Base-by-base conservation (phyloP, 92 coral and sea anemone species). In the Muricea muricata region DNA sequence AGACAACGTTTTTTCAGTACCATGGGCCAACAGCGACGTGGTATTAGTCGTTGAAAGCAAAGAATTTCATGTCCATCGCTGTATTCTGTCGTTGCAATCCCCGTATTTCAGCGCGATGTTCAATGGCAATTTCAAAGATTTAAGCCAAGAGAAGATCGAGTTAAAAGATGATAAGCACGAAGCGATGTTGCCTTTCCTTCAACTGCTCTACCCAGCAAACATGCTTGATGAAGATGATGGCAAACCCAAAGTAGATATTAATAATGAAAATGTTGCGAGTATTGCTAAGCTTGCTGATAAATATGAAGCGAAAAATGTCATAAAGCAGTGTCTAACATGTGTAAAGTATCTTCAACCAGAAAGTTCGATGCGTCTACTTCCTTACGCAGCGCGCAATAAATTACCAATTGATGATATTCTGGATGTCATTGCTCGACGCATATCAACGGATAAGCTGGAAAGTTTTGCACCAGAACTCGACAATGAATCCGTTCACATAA, bases 31-130 rank as follows among this genome's bases (percentile, higher is more conserved):
- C 21, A 75, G 80, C 46, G 65, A 75, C n/a, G 65, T 31, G 0
- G 80, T 75, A 11, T 75, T 75, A 57, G 80, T 75, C 0, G 40
- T 52, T 29, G 65, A 48, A 26, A 34, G 39, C 34, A 30, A 54
- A 50, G 21, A 75, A 48, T 75, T 75, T 52, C 80, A 75, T 57
- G 65, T 75, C 26, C 80, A 75, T 75, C 80, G 80, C 65, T 75
- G 40, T 20, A 75, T 75, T 75, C 65, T 75, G 25, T 47, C 80
- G 9, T 13, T 75, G 24, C 80, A 75, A 48, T 75, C 80, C 5
- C 65, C 65, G 37, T 65, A 28, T 21, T 75, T 75, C 25, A 50
- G 52, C 29, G 65, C 80, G 65, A 75, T 75, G 80, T 75, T 75
- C 14, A 50, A 52, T 40, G 80, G 80, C 41, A 29, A 74, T 48